phyloP scores from a whole-genome alignment of 2,113 vertebrate species.

The Myanophis thanlyinensis region DNA sequence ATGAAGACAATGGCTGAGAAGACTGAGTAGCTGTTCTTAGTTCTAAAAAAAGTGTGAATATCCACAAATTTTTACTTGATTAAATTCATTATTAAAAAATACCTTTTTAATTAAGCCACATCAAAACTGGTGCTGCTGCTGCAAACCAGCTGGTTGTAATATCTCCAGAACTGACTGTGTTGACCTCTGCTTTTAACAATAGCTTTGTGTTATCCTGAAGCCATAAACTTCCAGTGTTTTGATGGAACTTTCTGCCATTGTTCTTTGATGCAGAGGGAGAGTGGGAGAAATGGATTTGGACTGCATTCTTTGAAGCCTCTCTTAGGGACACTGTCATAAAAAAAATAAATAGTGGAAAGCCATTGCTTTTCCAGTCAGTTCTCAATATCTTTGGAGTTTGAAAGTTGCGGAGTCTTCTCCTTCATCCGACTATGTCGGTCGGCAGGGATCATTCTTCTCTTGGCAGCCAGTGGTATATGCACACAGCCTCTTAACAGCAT shows the following conservation, averaged over 20 bases:
- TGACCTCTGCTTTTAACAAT: neutral
- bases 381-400: neutral
- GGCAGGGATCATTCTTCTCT: neutral
- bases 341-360: neutral
- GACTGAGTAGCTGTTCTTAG: neutral
- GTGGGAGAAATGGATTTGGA: neutral
- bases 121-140: neutral
- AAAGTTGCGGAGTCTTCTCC: neutral
- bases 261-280: neutral
- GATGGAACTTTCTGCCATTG: neutral
- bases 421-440: neutral
- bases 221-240: neutral
- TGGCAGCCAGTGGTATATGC: neutral
- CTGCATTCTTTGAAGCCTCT: neutral
- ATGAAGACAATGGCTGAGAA: neutral
- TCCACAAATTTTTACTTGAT: neutral
- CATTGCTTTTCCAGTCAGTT: neutral
- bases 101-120: neutral
- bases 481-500: neutral
- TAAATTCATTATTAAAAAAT: neutral
- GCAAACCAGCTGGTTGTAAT: neutral
- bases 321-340: neutral
- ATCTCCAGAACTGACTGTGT: neutral
- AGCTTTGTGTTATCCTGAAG: neutral
- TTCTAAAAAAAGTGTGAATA: neutral